Conservation (phyloP, 1,140 invertebrate species). For the Drosophila biarmipes region DNA sequence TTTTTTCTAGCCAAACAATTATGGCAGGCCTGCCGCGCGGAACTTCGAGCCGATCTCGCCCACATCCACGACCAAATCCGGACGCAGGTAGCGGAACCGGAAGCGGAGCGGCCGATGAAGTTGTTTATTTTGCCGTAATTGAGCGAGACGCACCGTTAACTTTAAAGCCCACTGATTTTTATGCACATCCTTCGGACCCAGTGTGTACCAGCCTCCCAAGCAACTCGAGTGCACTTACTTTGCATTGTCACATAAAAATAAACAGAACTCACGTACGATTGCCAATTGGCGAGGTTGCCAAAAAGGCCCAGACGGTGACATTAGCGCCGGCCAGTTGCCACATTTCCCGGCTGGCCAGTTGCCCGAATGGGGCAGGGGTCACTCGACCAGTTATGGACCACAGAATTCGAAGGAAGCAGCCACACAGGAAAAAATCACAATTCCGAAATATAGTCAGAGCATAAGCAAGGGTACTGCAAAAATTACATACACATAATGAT, state of each 20-base stretch:
- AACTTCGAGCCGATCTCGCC: constrained; percentile 50
- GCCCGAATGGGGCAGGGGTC: constrained; percentile 39
- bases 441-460: too few species aligned
- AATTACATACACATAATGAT: too few species aligned
- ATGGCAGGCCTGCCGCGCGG: constrained; percentile 69
- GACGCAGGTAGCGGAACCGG: constrained; percentile 48
- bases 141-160: constrained; percentile 67
- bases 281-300: constrained; percentile 26
- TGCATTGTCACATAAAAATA: constrained; percentile 81
- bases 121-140: constrained; percentile 61
- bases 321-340: constrained; percentile 56
- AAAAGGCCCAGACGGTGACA: constrained; percentile 73
- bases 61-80: constrained; percentile 28
- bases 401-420: constrained; percentile 14
- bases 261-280: constrained; percentile 53
- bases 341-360: constrained; percentile 58
- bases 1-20: constrained; percentile 81
- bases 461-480: too few species aligned
- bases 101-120: constrained; percentile 37
- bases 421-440: not conserved
- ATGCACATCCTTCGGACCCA: constrained; percentile 46
- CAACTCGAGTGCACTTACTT: constrained; percentile 79
- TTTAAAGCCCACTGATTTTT: constrained; percentile 83
- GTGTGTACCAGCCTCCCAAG: not conserved
- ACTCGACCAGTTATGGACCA: constrained; percentile 54